Evolutionary conservation across 2,113 vertebrate species (phyloP), one percentile per base, ranked within the genome.

Genomic region (Leptodactylus fuscus): DNA sequence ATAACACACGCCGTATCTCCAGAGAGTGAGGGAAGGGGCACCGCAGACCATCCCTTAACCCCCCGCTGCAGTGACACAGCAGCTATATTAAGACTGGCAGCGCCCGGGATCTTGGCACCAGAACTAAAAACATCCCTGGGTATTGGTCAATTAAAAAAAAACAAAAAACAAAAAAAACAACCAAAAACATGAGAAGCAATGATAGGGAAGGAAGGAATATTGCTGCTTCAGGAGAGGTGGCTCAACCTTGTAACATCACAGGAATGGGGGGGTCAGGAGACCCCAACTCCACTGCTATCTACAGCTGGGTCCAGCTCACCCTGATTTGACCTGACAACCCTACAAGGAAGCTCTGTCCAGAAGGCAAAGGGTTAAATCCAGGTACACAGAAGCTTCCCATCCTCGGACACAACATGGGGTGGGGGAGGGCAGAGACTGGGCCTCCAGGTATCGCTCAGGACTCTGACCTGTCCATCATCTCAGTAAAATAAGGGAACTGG

Each of bases 281-380:
- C 27, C 74, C 74, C 60, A 18, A 15, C 78, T 55, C 29, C 48
- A 55, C 27, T 38, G 16, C 48, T 36, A 38, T 55, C 48, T 58
- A 36, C 32, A 48, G 32, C 48, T 29, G 38, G 78, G 58, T 38
- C 38, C 75, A 51, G 83, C 62, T 15, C 69, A 83, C 70, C 69
- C 69, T 44, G 48, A 49, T 70, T 27, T 46, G 18, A 79, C 75
- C 75, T 79, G 74, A 85, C 75, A 85, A 55, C 83, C 75, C 83
- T 79, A 79, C 60, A 53, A 79, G 83, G 83, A 85, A 85, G 73
- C 75, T 79, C 83, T 70, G 83, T 79, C 83, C 83, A 85, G 24
- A 85, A 79, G 83, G 83, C 83, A 85, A 79, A 85, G 75, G 60
- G 83, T 85, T 77, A 85, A 78, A 70, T 77, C 83, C 53, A 70